Conservation (phyloP, 92 coral and sea anemone genomes). For the Palythoa heliodiscus region DNA sequence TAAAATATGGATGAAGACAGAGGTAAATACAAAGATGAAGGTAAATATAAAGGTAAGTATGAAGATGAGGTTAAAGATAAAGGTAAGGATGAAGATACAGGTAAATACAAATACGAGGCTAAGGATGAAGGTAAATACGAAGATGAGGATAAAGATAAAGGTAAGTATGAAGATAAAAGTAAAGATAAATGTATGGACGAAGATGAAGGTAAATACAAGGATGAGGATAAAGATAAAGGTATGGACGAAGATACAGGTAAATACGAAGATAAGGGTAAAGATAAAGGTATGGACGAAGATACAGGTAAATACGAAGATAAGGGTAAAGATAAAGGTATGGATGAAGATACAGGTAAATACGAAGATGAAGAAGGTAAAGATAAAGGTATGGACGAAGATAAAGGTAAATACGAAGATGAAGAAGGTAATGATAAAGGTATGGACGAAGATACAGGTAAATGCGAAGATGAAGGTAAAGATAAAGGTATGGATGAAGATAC, state of each 20-base stretch:
- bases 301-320: no score
- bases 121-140: not conserved
- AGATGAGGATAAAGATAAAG: not conserved
- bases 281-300: no score
- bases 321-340: not conserved
- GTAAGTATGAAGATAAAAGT: not conserved
- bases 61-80: not conserved
- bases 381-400: not conserved
- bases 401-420: conserved; percentile 15
- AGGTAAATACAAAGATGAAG: not conserved
- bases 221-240: not conserved
- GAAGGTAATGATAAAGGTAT: not conserved
- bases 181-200: not conserved
- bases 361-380: not conserved
- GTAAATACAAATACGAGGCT: not conserved
- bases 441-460: not conserved
- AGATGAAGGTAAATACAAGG: not conserved
- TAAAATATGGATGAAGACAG: not conserved
- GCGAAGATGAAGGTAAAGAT: not conserved
- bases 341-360: not conserved
- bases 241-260: not conserved
- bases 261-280: not conserved
- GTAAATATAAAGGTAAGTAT: conserved; percentile 23
- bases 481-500: not conserved
- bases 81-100: not conserved